Conservation (phyloP, 2,113 vertebrate species). For the Ascaphus truei region DNA sequence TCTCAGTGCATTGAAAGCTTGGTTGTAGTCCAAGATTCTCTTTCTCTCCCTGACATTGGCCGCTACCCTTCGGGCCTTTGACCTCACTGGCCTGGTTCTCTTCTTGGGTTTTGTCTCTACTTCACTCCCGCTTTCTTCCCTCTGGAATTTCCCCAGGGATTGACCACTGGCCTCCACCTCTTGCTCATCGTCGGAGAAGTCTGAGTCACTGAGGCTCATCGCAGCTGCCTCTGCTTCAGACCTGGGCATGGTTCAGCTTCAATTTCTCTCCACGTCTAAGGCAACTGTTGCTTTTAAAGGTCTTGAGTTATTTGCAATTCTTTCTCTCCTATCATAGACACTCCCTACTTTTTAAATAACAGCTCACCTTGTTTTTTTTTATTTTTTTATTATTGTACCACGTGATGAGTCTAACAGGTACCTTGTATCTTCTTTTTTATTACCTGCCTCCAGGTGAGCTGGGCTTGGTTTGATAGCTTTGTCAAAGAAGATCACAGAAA, state of each 20-base stretch:
- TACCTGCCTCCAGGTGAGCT: constrained; percentile 59
- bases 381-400: constrained; percentile 49
- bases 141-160: constrained; percentile 40
- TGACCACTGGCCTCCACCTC: constrained; percentile 42
- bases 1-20: constrained; percentile 90
- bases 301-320: not conserved
- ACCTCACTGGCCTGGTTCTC: constrained; percentile 75
- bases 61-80: constrained; percentile 85
- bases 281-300: not conserved
- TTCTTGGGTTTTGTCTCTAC: constrained; percentile 55
- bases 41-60: constrained; percentile 92
- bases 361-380: constrained; percentile 41
- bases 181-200: constrained; percentile 64
- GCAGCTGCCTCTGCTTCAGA: constrained; percentile 30
- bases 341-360: constrained; percentile 46
- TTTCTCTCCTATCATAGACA: constrained; percentile 35
- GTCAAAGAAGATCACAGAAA: constrained; percentile 27
- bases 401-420: constrained; percentile 43
- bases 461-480: constrained; percentile 2
- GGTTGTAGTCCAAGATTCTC: constrained; percentile 95
- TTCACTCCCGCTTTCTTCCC: constrained; percentile 46
- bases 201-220: constrained; percentile 44
- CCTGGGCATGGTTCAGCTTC: constrained; percentile 30
- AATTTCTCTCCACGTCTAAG: not conserved
- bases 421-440: constrained; percentile 49